Evolutionary conservation across 2,113 vertebrate species (phyloP).

Genomic region (Albula goreensis): DNA sequence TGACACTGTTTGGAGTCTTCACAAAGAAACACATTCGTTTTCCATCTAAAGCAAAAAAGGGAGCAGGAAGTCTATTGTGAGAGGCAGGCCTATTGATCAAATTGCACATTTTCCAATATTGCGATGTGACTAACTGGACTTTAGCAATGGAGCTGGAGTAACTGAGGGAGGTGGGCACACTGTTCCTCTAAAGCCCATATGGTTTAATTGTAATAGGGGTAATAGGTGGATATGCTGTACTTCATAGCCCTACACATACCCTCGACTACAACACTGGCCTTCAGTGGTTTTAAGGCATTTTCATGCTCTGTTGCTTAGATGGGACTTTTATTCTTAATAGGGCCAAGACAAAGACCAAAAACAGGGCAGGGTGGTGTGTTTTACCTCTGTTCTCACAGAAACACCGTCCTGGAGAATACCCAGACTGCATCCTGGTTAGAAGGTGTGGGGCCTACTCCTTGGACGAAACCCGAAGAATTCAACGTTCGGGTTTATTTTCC

Average conservation of each 20-base stretch:
- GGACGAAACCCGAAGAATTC: constrained; percentile 84
- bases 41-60: constrained; percentile 47
- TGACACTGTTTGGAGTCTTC: too few relatives aligned
- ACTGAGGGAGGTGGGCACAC: too few relatives aligned
- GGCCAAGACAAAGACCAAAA: constrained; percentile 65
- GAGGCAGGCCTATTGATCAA: constrained; percentile 63
- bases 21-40: background rate
- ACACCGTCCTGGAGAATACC: constrained; percentile 74
- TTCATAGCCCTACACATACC: too few relatives aligned
- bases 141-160: too few relatives aligned
- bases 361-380: constrained; percentile 64
- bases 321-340: constrained; percentile 35
- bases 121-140: constrained; percentile 62
- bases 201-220: too few relatives aligned
- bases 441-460: constrained; percentile 86
- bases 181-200: too few relatives aligned
- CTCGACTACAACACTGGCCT: too few relatives aligned
- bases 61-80: constrained; percentile 58
- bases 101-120: constrained; percentile 64
- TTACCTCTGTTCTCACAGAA: constrained; percentile 70
- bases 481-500: constrained; percentile 87
- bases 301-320: too few relatives aligned
- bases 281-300: too few relatives aligned
- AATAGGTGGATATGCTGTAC: too few relatives aligned
- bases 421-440: constrained; percentile 81